Conservation (phyloP, 2,797 vertebrate species). For the Sebastiscus albofasciatus region DNA sequence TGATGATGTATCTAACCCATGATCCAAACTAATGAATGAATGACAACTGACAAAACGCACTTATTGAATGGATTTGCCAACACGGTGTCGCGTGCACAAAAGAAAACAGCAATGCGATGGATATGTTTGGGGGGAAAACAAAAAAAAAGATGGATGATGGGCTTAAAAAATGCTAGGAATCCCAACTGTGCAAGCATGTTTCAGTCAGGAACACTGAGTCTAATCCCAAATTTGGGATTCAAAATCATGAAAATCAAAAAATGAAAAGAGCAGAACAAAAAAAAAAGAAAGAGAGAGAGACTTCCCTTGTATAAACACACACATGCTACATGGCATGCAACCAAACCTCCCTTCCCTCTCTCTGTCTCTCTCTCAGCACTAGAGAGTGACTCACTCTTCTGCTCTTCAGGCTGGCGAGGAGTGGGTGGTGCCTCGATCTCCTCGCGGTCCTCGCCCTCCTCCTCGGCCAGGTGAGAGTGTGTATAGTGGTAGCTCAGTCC, state of each 20-base stretch:
- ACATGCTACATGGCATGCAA: conserved; percentile 71
- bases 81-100: conserved; percentile 41
- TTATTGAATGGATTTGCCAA: conserved; percentile 33
- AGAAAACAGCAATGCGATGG: conserved; percentile 48
- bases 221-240: conserved; percentile 15
- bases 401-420: conserved; percentile 92
- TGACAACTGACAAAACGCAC: conserved; percentile 47
- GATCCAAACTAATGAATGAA: conserved; percentile 41
- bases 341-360: conserved; percentile 43
- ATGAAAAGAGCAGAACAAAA: conserved; percentile 13
- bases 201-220: conserved; percentile 20
- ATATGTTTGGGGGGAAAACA: conserved; percentile 1
- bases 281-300: conserved; percentile 49
- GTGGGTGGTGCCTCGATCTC: conserved; percentile 92
- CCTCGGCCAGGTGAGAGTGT: conserved; percentile 96
- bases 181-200: conserved; percentile 45
- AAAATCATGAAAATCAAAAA: conserved; percentile 51
- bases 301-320: conserved; percentile 56
- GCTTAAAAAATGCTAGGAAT: conserved; percentile 21
- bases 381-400: conserved; percentile 89
- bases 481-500: conserved; percentile 97
- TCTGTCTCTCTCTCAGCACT: conserved; percentile 50
- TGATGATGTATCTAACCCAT: conserved; percentile 26
- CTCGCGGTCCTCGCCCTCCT: conserved; percentile 96
- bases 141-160: conserved; percentile 44